phyloP scores from a whole-genome alignment of 1,140 invertebrate species.

The Uloborus diversus region DNA sequence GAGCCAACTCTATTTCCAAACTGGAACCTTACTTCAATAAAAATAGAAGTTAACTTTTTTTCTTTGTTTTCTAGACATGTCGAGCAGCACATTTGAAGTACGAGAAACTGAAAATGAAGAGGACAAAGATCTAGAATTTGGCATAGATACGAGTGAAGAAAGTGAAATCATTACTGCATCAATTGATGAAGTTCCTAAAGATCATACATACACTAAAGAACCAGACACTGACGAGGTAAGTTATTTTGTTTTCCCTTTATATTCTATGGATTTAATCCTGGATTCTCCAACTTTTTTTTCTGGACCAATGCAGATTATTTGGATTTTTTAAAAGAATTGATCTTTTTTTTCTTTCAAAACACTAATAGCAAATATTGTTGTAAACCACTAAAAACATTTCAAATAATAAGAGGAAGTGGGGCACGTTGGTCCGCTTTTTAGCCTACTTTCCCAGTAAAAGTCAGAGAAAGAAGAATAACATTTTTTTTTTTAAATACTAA shows the following conservation, averaged over 20 bases:
- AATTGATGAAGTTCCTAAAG: constrained; percentile 37
- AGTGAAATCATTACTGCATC: constrained; percentile 17
- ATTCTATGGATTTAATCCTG: background rate
- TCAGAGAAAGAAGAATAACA: too few species aligned
- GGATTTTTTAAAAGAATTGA: background rate
- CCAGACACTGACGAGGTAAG: constrained; percentile 32
- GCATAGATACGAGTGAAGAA: constrained; percentile 23
- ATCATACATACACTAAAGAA: constrained; percentile 50
- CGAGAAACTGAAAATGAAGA: constrained; percentile 29
- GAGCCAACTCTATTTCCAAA: too few species aligned
- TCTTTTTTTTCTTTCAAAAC: background rate
- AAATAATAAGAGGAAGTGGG: background rate
- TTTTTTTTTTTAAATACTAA: too few species aligned
- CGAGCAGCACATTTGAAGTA: constrained; percentile 46
- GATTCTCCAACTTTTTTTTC: background rate
- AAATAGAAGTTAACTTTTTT: too few species aligned
- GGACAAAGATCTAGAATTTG: constrained; percentile 22
- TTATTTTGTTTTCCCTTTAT: background rate
- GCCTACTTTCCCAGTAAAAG: too few species aligned
- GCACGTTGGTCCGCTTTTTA: background rate
- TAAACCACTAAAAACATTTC: background rate
- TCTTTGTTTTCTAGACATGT: too few species aligned
- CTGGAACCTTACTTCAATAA: too few species aligned
- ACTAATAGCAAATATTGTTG: background rate
- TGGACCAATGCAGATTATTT: background rate